phyloP scores from a whole-genome alignment of 2,888 invertebrate species.

The Temnothorax rugatulus region DNA sequence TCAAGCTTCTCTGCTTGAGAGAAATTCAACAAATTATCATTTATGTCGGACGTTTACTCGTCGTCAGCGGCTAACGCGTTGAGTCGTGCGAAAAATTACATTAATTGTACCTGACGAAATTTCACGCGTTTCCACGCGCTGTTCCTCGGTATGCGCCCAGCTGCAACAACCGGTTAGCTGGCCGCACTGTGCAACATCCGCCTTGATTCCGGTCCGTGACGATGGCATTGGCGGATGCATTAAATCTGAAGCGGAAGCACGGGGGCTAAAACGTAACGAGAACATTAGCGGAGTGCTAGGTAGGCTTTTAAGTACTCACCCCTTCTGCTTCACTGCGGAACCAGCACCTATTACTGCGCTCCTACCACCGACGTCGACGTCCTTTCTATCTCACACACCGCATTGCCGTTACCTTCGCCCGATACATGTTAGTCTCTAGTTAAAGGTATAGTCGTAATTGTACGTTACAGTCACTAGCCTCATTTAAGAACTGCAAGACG shows the following conservation, averaged over 20 bases:
- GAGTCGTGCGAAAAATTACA: background rate
- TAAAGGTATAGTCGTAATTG: conserved; percentile 34
- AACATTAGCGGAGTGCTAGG: conserved; percentile 66
- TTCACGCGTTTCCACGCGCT: conserved; percentile 22
- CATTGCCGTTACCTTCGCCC: conserved; percentile 27
- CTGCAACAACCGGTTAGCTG: conserved; percentile 20
- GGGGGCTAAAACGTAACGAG: conserved; percentile 65
- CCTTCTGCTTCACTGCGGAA: conserved; percentile 49
- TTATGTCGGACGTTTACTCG: background rate
- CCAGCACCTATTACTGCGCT: conserved; percentile 24
- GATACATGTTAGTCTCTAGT: conserved; percentile 26
- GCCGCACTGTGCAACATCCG: conserved; percentile 23
- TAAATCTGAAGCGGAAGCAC: conserved; percentile 72
- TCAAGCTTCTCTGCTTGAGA: background rate
- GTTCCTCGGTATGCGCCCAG: background rate
- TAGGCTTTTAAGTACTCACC: conserved; percentile 69
- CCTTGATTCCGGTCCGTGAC: conserved; percentile 53
- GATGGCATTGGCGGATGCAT: conserved; percentile 61
- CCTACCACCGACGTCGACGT: conserved; percentile 38
- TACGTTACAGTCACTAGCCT: conserved; percentile 31
- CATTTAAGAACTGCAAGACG: conserved; percentile 18
- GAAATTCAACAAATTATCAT: conserved; percentile 15
- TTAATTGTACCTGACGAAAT: conserved; percentile 20
- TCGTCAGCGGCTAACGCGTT: background rate
- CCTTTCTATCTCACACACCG: conserved; percentile 33